phyloP scores from a whole-genome alignment of 2,113 vertebrate genomes.

The Rana temporaria region DNA sequence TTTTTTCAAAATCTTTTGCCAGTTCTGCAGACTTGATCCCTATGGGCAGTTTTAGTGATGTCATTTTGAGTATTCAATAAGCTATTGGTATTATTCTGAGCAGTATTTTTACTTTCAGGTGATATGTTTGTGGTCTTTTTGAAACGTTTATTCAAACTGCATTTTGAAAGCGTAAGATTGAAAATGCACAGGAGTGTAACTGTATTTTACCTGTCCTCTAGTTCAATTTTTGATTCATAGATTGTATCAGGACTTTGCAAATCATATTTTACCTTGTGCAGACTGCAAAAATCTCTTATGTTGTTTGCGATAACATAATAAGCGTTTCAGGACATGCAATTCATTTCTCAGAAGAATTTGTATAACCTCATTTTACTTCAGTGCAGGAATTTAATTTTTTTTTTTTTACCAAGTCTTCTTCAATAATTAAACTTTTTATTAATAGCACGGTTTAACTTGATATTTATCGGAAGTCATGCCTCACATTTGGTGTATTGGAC shows the following conservation, averaged over 20 bases:
- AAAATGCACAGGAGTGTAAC: not conserved
- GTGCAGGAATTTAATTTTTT: not conserved
- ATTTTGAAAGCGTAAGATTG: not conserved
- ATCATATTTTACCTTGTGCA: constrained; percentile 18
- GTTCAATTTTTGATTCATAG: constrained; percentile 24
- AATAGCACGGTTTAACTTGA: not conserved
- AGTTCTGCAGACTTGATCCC: too few relatives aligned
- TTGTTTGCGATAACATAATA: constrained; percentile 28
- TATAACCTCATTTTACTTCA: not conserved
- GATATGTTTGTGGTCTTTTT: not conserved
- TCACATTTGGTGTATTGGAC: too few relatives aligned
- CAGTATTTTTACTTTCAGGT: too few relatives aligned
- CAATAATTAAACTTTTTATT: constrained; percentile 27
- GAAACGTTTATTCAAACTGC: not conserved
- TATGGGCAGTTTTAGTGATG: too few relatives aligned
- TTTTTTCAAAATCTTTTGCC: too few relatives aligned
- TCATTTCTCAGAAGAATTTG: not conserved
- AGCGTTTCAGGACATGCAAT: constrained; percentile 21
- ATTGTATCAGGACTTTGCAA: constrained; percentile 27
- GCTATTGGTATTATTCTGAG: too few relatives aligned
- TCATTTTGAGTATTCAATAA: too few relatives aligned
- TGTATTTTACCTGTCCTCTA: not conserved
- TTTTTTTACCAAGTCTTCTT: not conserved
- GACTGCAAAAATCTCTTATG: not conserved
- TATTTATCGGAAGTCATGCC: not conserved